Evolutionary conservation across 1,140 invertebrate species (phyloP), one percentile per base, ranked within the genome.

Genomic region (Euwallacea similis): DNA sequence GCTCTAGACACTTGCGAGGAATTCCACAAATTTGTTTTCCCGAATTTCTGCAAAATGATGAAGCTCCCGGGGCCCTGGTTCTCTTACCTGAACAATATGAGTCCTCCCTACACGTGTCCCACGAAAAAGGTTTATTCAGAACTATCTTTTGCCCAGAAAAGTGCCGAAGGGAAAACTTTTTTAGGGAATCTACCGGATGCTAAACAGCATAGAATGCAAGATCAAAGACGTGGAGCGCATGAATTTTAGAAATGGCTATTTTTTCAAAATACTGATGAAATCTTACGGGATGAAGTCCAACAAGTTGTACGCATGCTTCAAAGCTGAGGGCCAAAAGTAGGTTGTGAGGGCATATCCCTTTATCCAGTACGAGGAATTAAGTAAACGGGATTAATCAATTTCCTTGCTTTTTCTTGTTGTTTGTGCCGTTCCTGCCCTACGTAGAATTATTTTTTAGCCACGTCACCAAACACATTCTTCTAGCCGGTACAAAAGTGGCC

Each of bases 1-100:
- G 61, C 61, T 0, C 61, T 15, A 47, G 16, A 63, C 46, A 63
- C 61, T 47, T 63, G 61, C 11, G 61, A 63, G 21, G 43, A 63
- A 33, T 63, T 15, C 16, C 61, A 63, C 61, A 50, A 46, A 11
- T 47, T 63, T 21, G 21, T 13, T 41, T 21, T 63, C 15, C 61
- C 42, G 7, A 4, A 50, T 50, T 63, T 63, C 11, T 63, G 61
- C 44, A 13, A 13, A 47, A 13, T 63, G 8, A n/a, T 63, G 43
- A n/a, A 47, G 2, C n/a, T 63, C 13, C 61, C 42, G 2, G 61
- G 43, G 9, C 61, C 61, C 44, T 63, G 61, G 61, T 7, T 2
- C 10, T 7, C 11, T 8, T 47, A 15, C 21, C 0, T 63, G 13
- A 21, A 63, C 6, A 63, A 6, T 7, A 21, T 63, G 33, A 16